A percentile compares a stretch with the other conserved stretches of the same genome.
Evolutionary conservation across 2,797 vertebrate species (phyloP).

Genomic region (Galaxias olidus): DNA sequence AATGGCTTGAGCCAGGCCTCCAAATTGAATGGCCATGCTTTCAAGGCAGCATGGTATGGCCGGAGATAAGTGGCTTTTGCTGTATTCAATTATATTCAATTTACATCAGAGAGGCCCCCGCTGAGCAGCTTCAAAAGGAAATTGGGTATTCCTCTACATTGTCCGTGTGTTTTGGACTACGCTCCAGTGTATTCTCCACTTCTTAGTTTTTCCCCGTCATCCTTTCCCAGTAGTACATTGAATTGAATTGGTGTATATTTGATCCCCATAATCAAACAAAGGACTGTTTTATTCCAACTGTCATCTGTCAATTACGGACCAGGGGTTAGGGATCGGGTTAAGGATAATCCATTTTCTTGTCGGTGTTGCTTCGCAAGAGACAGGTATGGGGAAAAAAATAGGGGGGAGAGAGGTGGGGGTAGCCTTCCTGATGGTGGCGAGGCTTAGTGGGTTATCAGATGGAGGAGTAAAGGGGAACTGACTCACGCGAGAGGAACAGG

Average conservation of each 20-base stretch:
- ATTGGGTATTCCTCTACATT: neutral
- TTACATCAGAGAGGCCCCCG: constrained; percentile 3
- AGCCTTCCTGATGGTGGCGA: constrained; percentile 9
- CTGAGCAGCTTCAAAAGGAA: neutral
- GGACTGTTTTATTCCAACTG: neutral
- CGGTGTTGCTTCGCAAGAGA: too few species aligned
- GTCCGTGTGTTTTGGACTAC: neutral
- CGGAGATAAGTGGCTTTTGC: neutral
- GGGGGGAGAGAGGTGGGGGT: too few species aligned
- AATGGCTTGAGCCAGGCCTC: constrained; percentile 1
- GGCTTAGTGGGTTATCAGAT: constrained; percentile 67
- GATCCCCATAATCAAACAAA: neutral
- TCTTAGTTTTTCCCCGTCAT: constrained; percentile 5
- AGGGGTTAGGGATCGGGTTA: too few species aligned
- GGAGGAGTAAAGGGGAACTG: constrained; percentile 59
- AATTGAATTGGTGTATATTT: neutral
- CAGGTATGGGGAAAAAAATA: too few species aligned
- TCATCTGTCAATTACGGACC: too few species aligned
- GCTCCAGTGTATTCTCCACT: neutral
- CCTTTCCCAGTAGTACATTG: neutral
- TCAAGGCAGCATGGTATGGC: neutral
- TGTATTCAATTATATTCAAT: constrained; percentile 12
- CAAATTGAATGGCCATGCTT: constrained; percentile 10
- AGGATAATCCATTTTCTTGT: too few species aligned
- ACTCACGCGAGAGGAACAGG: constrained; percentile 73